phyloP scores from a whole-genome alignment of 2,888 invertebrate species.

The Scaptomyza flava region DNA sequence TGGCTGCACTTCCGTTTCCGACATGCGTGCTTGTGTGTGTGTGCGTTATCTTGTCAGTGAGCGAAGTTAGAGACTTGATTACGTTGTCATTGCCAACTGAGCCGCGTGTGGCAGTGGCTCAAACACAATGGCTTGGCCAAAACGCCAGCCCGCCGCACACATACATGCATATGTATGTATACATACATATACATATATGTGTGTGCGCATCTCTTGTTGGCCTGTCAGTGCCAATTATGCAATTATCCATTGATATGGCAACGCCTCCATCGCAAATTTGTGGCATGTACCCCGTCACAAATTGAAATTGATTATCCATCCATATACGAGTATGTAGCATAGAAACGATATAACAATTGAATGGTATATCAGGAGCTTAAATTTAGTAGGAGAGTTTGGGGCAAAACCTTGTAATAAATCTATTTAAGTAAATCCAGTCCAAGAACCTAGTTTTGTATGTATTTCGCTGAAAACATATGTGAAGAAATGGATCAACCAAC shows the following conservation, averaged over 20 bases:
- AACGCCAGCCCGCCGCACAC: not conserved
- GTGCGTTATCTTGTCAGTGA: slow-evolving; percentile 62
- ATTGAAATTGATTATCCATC: not conserved
- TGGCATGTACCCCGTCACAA: not conserved
- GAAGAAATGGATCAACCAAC: not conserved
- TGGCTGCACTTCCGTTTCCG: slow-evolving; percentile 73
- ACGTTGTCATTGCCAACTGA: slow-evolving; percentile 48
- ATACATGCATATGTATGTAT: not conserved
- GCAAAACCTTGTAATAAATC: no score
- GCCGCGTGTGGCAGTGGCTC: slow-evolving; percentile 7
- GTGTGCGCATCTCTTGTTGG: not conserved
- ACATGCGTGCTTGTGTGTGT: slow-evolving; percentile 3
- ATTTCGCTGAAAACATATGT: not conserved
- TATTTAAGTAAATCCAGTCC: not conserved
- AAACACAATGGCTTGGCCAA: slow-evolving; percentile 2
- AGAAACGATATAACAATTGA: no score
- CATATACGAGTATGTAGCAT: no score
- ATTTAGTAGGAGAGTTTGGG: no score
- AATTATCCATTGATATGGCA: slow-evolving; percentile 14
- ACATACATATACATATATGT: not conserved
- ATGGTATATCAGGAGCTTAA: no score
- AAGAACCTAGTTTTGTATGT: not conserved
- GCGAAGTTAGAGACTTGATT: slow-evolving; percentile 46
- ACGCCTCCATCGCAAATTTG: not conserved
- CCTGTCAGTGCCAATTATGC: slow-evolving; percentile 25